A percentile compares a stretch with the other conserved stretches of the same genome.
These are phyloP conservation scores for Sarcophilus harrisii DNA, from an alignment of 2,797 vertebrate species.

Conservation along the genomic window DNA sequence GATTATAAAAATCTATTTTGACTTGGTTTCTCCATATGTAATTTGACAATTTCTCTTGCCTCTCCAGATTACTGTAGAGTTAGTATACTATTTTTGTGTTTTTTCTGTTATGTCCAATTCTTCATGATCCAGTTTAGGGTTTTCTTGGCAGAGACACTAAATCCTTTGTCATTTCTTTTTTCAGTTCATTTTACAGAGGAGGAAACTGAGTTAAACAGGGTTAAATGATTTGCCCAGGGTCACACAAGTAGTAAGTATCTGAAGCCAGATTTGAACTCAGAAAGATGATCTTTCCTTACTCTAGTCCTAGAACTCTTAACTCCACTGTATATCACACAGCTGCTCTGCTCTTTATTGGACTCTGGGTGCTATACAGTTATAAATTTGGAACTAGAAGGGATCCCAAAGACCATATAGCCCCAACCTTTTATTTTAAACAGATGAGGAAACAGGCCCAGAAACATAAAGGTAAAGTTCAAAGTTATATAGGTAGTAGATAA, in stretches of 20 bases:
- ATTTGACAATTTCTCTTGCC: not conserved
- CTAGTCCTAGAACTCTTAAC: too few relatives aligned
- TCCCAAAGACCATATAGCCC: not conserved
- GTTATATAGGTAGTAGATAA: not conserved
- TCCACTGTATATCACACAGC: not conserved
- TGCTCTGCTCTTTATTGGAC: not conserved
- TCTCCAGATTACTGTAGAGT: not conserved
- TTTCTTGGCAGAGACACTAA: not conserved
- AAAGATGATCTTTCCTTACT: not conserved
- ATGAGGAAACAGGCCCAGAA: not conserved
- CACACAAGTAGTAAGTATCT: not conserved
- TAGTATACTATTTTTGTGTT: not conserved
- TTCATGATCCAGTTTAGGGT: not conserved
- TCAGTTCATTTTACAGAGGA: not conserved
- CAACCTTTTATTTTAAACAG: not conserved
- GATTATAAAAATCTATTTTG: not conserved
- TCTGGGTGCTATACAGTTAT: not conserved
- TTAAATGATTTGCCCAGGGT: not conserved
- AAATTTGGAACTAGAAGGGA: not conserved
- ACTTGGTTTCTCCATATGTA: not conserved
- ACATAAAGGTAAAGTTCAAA: not conserved
- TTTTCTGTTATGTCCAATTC: not conserved
- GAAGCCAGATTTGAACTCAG: not conserved
- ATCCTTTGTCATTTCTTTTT: not conserved
- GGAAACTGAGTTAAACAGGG: not conserved